These are phyloP conservation scores for Scaptomyza tumidula DNA, from an alignment of 2,888 invertebrate species.

Conservation along the genomic window DNA sequence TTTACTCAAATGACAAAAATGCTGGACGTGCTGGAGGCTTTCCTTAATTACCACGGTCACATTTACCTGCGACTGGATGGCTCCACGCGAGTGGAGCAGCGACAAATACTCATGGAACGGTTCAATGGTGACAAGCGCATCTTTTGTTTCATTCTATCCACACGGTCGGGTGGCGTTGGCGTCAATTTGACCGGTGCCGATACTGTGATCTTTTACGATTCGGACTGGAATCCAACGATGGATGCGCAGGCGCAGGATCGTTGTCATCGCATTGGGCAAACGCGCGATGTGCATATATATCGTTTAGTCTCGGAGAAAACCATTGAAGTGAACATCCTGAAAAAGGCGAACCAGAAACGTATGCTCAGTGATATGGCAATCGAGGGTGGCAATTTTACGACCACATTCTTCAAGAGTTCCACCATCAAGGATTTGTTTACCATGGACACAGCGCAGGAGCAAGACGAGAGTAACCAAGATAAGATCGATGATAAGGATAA, in stretches of 20 bases:
- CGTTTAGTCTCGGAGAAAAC: slow-evolving; percentile 98
- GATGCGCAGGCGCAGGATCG: slow-evolving; percentile 98
- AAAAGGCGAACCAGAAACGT: slow-evolving; percentile 99
- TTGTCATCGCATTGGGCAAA: slow-evolving; percentile 99
- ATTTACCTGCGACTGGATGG: slow-evolving; percentile 98
- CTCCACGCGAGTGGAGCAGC: slow-evolving; percentile 96
- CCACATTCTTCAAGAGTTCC: slow-evolving; percentile 96
- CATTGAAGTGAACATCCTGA: slow-evolving; percentile 99
- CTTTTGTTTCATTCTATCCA: slow-evolving; percentile 98
- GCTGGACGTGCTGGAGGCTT: slow-evolving; percentile 98
- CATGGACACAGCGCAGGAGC: slow-evolving; percentile 86
- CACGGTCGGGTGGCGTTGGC: slow-evolving; percentile 98
- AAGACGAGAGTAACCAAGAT: slow-evolving; percentile 72
- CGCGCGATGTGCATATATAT: slow-evolving; percentile 99
- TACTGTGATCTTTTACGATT: slow-evolving; percentile 99
- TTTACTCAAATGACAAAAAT: slow-evolving; percentile 99
- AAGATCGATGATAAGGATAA: slow-evolving; percentile 73
- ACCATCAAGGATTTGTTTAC: slow-evolving; percentile 97
- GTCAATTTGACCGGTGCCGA: slow-evolving; percentile 99
- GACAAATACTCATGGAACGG: slow-evolving; percentile 97
- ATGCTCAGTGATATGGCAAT: slow-evolving; percentile 98
- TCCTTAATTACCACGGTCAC: slow-evolving; percentile 98
- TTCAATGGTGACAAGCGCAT: slow-evolving; percentile 98
- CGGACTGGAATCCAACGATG: slow-evolving; percentile 99
- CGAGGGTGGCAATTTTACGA: slow-evolving; percentile 99